Evolutionary conservation across 2,797 vertebrate genomes (phyloP).

Genomic region (Podarcis siculus): DNA sequence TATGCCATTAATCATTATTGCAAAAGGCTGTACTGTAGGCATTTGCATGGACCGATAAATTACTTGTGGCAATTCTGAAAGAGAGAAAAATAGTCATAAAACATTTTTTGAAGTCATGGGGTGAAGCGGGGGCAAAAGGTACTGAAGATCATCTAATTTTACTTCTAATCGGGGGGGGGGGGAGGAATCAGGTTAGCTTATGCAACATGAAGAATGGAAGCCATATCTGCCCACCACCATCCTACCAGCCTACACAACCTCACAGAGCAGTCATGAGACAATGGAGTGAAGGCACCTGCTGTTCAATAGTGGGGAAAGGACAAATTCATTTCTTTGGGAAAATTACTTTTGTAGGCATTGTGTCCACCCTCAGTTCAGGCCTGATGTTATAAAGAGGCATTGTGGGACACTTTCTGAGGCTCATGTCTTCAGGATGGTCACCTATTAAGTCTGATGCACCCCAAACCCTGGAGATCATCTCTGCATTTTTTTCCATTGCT

Average conservation of each 20-base stretch:
- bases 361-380: not conserved
- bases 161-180: not conserved
- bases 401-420: too few relatives aligned
- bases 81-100: not conserved
- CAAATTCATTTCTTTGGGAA: not conserved
- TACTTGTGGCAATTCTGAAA: slow-evolving; percentile 13
- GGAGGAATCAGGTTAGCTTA: not conserved
- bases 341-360: not conserved
- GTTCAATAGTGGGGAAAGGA: not conserved
- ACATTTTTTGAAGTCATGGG: not conserved
- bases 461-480: too few relatives aligned
- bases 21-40: slow-evolving; percentile 7
- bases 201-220: not conserved
- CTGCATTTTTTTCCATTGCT: too few relatives aligned
- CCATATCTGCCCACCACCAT: not conserved
- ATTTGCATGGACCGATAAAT: slow-evolving; percentile 17
- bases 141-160: slow-evolving; percentile 1
- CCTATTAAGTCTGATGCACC: too few relatives aligned
- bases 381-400: too few relatives aligned
- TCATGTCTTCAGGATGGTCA: too few relatives aligned
- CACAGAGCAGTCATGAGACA: not conserved
- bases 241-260: not conserved
- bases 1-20: slow-evolving; percentile 14
- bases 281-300: not conserved
- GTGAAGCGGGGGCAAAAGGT: not conserved